Conservation (phyloP, 2,888 invertebrate species). For the Metellina segmentata region DNA sequence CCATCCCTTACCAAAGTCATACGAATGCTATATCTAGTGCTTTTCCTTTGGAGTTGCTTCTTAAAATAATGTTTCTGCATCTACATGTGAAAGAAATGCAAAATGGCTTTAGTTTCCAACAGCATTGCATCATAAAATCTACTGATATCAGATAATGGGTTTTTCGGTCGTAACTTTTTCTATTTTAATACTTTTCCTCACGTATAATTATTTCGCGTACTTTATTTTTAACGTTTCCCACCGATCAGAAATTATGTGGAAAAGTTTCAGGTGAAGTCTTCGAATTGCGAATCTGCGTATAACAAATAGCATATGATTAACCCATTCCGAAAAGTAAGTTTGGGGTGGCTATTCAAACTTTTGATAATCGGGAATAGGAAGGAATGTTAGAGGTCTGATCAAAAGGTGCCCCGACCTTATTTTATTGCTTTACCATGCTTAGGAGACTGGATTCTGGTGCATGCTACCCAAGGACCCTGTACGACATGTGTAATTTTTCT, state of each 20-base stretch:
- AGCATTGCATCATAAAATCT: slow-evolving; percentile 30
- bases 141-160: slow-evolving; percentile 40
- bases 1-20: too few relatives aligned
- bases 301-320: too few relatives aligned
- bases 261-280: background rate
- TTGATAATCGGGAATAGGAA: too few relatives aligned
- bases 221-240: background rate
- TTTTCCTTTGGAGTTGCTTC: background rate
- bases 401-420: too few relatives aligned
- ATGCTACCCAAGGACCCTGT: too few relatives aligned
- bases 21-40: background rate
- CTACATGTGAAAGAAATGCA: slow-evolving; percentile 3
- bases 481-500: too few relatives aligned
- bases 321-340: too few relatives aligned
- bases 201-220: slow-evolving; percentile 9
- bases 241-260: slow-evolving; percentile 11
- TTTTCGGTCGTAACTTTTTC: slow-evolving; percentile 26
- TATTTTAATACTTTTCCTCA: background rate
- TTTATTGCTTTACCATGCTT: too few relatives aligned
- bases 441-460: too few relatives aligned
- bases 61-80: slow-evolving; percentile 20
- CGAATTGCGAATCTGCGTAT: background rate
- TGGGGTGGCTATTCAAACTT: too few relatives aligned
- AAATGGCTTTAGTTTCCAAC: background rate
- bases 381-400: too few relatives aligned